Evolutionary conservation across 2,797 vertebrate genomes (phyloP).

Genomic region (Darevskia nairensis): DNA sequence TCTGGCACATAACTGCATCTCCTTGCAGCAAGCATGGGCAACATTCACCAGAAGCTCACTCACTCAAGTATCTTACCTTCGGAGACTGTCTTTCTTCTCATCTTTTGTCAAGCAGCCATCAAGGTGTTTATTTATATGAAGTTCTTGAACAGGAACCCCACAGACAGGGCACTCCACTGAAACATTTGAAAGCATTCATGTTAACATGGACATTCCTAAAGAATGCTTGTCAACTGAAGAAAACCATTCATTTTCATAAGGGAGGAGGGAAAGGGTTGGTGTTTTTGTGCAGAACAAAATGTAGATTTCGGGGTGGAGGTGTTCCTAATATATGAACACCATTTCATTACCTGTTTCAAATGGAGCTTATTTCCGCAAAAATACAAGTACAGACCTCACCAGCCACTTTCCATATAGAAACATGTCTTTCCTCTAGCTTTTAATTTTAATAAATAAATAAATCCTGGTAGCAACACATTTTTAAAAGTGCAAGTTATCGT

Average conservation of each 20-base stretch:
- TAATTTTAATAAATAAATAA: no score
- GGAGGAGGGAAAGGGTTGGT: neutral
- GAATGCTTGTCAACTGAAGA: neutral
- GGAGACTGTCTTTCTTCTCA: conserved; percentile 91
- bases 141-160: conserved; percentile 82
- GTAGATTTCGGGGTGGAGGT: neutral
- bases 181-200: conserved; percentile 58
- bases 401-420: neutral
- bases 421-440: neutral
- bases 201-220: neutral
- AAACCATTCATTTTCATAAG: neutral
- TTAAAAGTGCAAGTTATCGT: no score
- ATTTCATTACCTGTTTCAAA: neutral
- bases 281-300: neutral
- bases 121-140: conserved; percentile 92
- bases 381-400: neutral
- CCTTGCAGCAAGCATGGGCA: neutral
- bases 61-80: conserved; percentile 80
- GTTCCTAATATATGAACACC: neutral
- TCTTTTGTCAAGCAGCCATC: conserved; percentile 88
- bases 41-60: rapidly evolving
- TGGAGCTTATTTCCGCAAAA: neutral
- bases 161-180: conserved; percentile 96
- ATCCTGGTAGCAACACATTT: no score
- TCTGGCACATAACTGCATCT: rapidly evolving